phyloP scores from a whole-genome alignment of 1,140 invertebrate genomes.

The Uloborus diversus region DNA sequence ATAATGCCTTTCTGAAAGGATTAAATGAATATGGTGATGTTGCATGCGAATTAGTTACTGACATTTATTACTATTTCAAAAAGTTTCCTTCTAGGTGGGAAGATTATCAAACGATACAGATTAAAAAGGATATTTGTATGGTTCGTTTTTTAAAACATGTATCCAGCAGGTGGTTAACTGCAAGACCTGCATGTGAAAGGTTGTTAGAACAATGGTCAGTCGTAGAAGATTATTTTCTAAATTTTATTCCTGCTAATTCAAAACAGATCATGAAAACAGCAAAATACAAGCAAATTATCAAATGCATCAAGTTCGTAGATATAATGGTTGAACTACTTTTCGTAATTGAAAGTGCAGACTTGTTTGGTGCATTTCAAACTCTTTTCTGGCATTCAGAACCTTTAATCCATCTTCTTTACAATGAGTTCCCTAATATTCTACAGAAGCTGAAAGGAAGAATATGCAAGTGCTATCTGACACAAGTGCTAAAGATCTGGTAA shows the following conservation, averaged over 20 bases:
- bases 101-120: conserved; percentile 58
- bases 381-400: background rate
- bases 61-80: conserved; percentile 55
- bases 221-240: conserved; percentile 56
- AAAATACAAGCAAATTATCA: conserved; percentile 4
- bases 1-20: conserved; percentile 51
- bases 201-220: conserved; percentile 59
- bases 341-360: too few species aligned
- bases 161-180: conserved; percentile 59
- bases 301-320: background rate
- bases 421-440: too few species aligned
- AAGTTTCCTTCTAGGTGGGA: conserved; percentile 58
- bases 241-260: conserved; percentile 25
- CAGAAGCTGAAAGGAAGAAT: too few species aligned
- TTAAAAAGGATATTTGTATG: conserved; percentile 42
- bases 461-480: too few species aligned
- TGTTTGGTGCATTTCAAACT: background rate
- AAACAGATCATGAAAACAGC: background rate
- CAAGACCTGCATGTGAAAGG: conserved; percentile 53
- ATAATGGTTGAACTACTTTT: background rate
- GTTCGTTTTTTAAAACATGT: conserved; percentile 60
- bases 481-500: too few species aligned
- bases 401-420: background rate
- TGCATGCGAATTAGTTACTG: conserved; percentile 23
- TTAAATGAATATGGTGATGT: conserved; percentile 58